phyloP scores from a whole-genome alignment of 2,113 vertebrate species.

The Silurus glanis region DNA sequence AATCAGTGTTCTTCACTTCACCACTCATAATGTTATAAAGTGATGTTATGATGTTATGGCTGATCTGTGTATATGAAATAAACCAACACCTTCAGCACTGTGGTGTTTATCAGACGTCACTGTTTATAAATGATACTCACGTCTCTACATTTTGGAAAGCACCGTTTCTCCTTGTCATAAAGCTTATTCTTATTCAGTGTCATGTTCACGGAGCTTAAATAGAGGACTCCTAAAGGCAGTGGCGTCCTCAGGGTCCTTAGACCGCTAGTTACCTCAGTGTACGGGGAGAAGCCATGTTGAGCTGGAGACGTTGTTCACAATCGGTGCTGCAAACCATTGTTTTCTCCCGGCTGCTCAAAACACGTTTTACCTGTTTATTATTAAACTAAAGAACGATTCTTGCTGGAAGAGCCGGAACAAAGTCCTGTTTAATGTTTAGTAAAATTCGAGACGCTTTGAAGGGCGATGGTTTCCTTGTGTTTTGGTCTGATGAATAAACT shows the following conservation, averaged over 20 bases:
- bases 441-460: not conserved
- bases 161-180: not conserved
- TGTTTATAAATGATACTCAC: not conserved
- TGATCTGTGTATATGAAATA: too few species aligned
- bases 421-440: not conserved
- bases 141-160: not conserved
- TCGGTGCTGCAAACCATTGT: not conserved
- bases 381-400: not conserved
- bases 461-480: not conserved
- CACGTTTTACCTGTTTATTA: conserved; percentile 5
- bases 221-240: not conserved
- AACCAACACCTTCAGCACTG: too few species aligned
- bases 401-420: not conserved
- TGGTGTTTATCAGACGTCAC: not conserved
- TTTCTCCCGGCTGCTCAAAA: not conserved
- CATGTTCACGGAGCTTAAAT: not conserved
- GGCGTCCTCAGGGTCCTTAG: not conserved
- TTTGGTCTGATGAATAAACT: not conserved
- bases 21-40: too few species aligned
- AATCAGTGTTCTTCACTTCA: too few species aligned
- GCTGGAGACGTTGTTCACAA: not conserved
- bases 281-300: not conserved
- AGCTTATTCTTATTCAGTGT: not conserved
- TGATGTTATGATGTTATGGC: too few species aligned
- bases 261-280: not conserved